phyloP scores from a whole-genome alignment of 2,888 invertebrate species.

The Hydroisotoma schaefferi region DNA sequence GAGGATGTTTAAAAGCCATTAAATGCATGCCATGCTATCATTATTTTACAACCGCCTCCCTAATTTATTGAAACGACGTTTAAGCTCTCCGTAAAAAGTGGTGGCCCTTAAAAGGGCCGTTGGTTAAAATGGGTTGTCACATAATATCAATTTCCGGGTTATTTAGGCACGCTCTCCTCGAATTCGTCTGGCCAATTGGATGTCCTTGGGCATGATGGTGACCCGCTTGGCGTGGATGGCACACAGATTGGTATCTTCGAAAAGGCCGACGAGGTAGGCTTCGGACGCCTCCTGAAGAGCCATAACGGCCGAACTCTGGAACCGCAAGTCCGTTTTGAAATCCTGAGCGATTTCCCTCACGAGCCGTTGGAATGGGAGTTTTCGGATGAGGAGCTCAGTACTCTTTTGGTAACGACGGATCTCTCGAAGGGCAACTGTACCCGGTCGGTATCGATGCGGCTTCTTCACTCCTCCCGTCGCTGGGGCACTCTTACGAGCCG shows the following conservation, averaged over 20 bases:
- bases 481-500: conserved; percentile 90
- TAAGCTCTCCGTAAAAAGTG: too few species aligned
- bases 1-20: too few species aligned
- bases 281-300: conserved; percentile 51
- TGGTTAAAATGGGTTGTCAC: too few species aligned
- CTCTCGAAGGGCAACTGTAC: conserved; percentile 67
- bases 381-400: conserved; percentile 57
- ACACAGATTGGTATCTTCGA: conserved; percentile 52
- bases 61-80: too few species aligned
- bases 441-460: conserved; percentile 93
- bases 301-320: too few species aligned
- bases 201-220: conserved; percentile 17
- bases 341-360: neutral
- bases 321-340: too few species aligned
- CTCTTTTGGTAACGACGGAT: conserved; percentile 61
- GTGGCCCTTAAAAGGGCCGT: too few species aligned
- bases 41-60: too few species aligned
- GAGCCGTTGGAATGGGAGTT: conserved; percentile 58
- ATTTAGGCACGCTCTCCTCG: conserved; percentile 10
- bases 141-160: too few species aligned
- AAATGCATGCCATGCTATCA: too few species aligned
- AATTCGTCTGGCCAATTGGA: conserved; percentile 12
- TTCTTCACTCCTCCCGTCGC: conserved; percentile 95
- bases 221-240: conserved; percentile 18
- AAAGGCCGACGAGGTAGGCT: conserved; percentile 65